These are phyloP conservation scores for Apodemus sylvaticus DNA, from an alignment of 2,113 vertebrate genomes.

Conservation along the genomic window DNA sequence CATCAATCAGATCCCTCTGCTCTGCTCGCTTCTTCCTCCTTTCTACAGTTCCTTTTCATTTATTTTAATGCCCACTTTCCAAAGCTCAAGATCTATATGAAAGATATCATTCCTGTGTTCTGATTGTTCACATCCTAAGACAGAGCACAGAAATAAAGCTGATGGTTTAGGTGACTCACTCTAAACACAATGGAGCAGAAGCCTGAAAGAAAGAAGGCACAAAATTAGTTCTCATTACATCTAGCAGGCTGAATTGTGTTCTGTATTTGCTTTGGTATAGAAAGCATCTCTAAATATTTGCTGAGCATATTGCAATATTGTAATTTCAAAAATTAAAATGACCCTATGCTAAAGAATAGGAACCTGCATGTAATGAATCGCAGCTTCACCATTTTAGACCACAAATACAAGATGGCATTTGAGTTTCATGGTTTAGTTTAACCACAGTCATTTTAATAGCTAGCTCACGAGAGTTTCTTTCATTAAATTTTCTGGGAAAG, in stretches of 20 bases:
- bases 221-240: neutral
- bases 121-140: neutral
- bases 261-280: neutral
- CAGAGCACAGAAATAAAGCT: neutral
- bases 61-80: neutral
- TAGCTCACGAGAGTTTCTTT: neutral
- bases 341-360: neutral
- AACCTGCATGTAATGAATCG: neutral
- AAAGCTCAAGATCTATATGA: neutral
- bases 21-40: neutral
- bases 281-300: constrained; percentile 39
- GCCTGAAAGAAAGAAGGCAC: neutral
- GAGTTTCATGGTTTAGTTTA: neutral
- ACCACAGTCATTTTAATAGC: neutral
- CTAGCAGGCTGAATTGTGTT: neutral
- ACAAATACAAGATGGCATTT: neutral
- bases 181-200: neutral
- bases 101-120: neutral
- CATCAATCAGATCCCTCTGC: neutral
- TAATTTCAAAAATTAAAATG: constrained; percentile 53
- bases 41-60: neutral
- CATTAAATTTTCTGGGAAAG: neutral
- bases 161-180: neutral
- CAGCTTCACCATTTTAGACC: neutral
- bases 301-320: neutral